Conservation (phyloP, 2,888 invertebrate genomes). For the Microdon myrmicae region DNA sequence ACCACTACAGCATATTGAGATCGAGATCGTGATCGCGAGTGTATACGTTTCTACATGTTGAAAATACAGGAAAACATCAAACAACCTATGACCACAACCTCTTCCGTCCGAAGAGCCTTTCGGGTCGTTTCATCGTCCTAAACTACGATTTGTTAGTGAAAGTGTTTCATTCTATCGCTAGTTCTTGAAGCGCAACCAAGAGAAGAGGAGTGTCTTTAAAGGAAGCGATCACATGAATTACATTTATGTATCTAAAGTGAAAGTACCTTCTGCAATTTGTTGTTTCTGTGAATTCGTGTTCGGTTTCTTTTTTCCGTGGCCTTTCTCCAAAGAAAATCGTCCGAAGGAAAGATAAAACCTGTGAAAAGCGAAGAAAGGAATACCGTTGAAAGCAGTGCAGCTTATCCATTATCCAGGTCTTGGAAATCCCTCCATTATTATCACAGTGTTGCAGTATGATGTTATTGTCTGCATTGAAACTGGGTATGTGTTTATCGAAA, state of each 20-base stretch:
- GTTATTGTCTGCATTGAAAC: constrained; percentile 66
- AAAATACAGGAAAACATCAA: too few relatives aligned
- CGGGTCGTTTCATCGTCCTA: too few relatives aligned
- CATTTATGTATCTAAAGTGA: constrained; percentile 43
- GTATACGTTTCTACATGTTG: too few relatives aligned
- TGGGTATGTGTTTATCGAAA: constrained; percentile 60
- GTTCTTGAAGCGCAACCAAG: too few relatives aligned
- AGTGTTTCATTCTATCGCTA: too few relatives aligned
- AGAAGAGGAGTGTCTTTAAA: too few relatives aligned
- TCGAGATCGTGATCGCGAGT: constrained; percentile 29
- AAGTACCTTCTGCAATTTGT: constrained; percentile 30
- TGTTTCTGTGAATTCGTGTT: constrained; percentile 21
- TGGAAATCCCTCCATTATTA: constrained; percentile 17
- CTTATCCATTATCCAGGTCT: constrained; percentile 40
- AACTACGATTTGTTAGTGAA: too few relatives aligned
- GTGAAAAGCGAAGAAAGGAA: constrained; percentile 6
- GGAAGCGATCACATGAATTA: too few relatives aligned
- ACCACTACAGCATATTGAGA: constrained; percentile 17
- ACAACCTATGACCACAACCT: too few relatives aligned
- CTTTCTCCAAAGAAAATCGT: constrained; percentile 26
- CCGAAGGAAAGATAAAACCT: constrained; percentile 25
- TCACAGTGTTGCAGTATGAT: constrained; percentile 60
- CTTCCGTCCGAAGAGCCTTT: too few relatives aligned
- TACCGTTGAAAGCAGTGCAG: constrained; percentile 52
- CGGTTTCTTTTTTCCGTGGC: constrained; percentile 13